phyloP scores from a whole-genome alignment of 2,797 vertebrate species.

The Sebastes iracundus region DNA sequence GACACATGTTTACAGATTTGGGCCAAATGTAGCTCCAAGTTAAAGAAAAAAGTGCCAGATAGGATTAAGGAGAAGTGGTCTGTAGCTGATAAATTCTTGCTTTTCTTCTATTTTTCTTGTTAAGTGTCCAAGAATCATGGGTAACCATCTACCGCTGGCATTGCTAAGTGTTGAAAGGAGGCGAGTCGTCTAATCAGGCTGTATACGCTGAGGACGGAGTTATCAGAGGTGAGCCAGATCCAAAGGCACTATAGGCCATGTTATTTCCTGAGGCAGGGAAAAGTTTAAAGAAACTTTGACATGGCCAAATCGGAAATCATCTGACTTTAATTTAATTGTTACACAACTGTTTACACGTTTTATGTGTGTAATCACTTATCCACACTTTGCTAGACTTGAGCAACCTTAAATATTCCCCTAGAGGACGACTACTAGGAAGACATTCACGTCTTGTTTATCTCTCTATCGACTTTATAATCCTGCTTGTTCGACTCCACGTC shows the following conservation, averaged over 20 bases:
- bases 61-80: background rate
- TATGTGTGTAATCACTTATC: background rate
- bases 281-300: conserved; percentile 13
- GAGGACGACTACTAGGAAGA: background rate
- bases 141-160: conserved; percentile 29
- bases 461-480: background rate
- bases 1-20: conserved; percentile 12
- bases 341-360: background rate
- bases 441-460: background rate
- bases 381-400: background rate
- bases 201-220: background rate
- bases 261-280: conserved; percentile 4
- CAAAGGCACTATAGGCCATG: background rate
- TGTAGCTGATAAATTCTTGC: conserved; percentile 19
- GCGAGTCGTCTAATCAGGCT: conserved; percentile 11
- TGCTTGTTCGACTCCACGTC: conserved; percentile 6
- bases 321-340: background rate
- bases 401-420: background rate
- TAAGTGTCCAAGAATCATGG: conserved; percentile 37
- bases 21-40: conserved; percentile 14
- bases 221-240: conserved; percentile 37
- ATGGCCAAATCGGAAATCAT: background rate
- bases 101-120: conserved; percentile 50
- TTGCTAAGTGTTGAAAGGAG: conserved; percentile 43
- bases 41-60: conserved; percentile 9